Evolutionary conservation across 2,797 vertebrate genomes (phyloP).

Genomic region (Bradypodion ventrale): DNA sequence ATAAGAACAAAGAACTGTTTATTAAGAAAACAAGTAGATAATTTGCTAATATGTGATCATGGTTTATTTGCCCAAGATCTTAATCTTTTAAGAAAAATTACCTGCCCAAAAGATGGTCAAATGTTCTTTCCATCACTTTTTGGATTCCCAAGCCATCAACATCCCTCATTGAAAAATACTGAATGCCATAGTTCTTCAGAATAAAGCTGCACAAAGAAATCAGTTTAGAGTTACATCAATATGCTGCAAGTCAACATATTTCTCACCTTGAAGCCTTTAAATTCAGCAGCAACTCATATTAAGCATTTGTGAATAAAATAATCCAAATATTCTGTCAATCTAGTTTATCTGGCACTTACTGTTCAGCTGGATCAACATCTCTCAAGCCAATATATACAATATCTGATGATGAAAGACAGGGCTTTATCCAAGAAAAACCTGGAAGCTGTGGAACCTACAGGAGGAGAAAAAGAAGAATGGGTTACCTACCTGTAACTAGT

Average conservation of each 20-base stretch:
- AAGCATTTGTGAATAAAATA: neutral
- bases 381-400: constrained; percentile 94
- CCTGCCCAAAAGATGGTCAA: constrained; percentile 92
- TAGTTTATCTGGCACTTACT: constrained; percentile 78
- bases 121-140: constrained; percentile 94
- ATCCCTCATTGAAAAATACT: constrained; percentile 96
- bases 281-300: neutral
- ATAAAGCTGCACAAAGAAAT: constrained; percentile 81
- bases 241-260: neutral
- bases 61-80: neutral
- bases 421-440: constrained; percentile 95
- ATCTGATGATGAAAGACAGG: constrained; percentile 86
- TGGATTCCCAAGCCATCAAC: constrained; percentile 94
- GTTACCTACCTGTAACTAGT: too few species aligned
- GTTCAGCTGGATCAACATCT: constrained; percentile 93
- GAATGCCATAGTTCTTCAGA: constrained; percentile 92
- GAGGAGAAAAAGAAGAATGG: constrained; percentile 17
- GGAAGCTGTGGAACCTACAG: constrained; percentile 88
- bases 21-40: neutral
- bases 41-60: neutral
- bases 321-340: neutral
- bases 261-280: neutral
- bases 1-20: neutral
- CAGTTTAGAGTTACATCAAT: neutral
- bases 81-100: constrained; percentile 61